phyloP scores from a whole-genome alignment of 2,113 vertebrate species.

The Protomyctophum bolini region DNA sequence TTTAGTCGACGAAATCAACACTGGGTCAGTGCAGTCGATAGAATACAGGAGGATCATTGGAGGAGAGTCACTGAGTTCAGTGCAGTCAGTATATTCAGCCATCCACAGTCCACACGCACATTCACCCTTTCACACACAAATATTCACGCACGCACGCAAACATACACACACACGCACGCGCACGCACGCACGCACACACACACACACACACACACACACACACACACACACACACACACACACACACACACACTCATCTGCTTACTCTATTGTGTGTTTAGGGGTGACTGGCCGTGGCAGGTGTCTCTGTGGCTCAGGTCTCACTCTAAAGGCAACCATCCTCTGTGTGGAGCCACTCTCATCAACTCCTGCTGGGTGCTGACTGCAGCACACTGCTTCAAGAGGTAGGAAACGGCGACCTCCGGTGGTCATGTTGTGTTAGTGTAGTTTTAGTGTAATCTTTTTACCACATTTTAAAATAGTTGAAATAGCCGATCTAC shows the following conservation, averaged over 20 bases:
- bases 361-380: conserved; percentile 87
- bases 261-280: conserved; percentile 51
- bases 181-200: neutral
- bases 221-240: neutral
- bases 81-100: too few relatives aligned
- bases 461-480: too few relatives aligned
- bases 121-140: neutral
- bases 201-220: neutral
- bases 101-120: neutral
- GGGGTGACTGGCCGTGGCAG: conserved; percentile 90
- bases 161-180: neutral
- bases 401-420: conserved; percentile 75
- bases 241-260: too few relatives aligned
- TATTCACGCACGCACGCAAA: neutral
- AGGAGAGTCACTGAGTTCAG: too few relatives aligned
- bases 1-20: too few relatives aligned
- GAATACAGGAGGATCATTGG: too few relatives aligned
- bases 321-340: conserved; percentile 81
- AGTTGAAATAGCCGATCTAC: too few relatives aligned
- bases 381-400: conserved; percentile 92
- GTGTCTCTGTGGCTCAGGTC: conserved; percentile 84
- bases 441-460: too few relatives aligned
- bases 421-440: too few relatives aligned
- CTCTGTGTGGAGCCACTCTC: conserved; percentile 85
- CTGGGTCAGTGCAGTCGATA: too few relatives aligned